phyloP scores from a whole-genome alignment of 2,888 invertebrate genomes.

The Leptura quadrifasciata region DNA sequence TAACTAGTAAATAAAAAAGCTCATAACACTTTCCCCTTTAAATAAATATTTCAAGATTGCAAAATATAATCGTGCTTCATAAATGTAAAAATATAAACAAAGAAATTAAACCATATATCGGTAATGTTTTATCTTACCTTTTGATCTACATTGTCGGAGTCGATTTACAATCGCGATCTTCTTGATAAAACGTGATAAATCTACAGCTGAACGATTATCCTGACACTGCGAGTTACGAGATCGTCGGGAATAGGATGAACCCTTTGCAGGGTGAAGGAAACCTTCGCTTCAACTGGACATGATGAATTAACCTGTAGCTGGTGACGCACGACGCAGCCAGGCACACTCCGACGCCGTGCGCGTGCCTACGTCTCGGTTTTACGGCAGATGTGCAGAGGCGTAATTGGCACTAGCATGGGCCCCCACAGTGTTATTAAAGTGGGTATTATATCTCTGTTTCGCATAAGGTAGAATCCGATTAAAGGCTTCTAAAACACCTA shows the following conservation, averaged over 20 bases:
- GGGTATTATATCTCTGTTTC: too few species aligned
- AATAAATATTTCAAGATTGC: too few species aligned
- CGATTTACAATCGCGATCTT: neutral
- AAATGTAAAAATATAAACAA: slow-evolving; percentile 1
- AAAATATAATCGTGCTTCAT: too few species aligned
- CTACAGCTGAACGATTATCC: slow-evolving; percentile 20
- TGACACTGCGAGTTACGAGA: slow-evolving; percentile 14
- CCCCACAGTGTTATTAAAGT: neutral
- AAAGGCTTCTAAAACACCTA: too few species aligned
- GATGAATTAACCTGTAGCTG: slow-evolving; percentile 60
- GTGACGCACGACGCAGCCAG: slow-evolving; percentile 58
- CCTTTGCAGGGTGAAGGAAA: slow-evolving; percentile 54
- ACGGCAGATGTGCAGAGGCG: slow-evolving; percentile 1
- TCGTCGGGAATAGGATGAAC: slow-evolving; percentile 34
- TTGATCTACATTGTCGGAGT: slow-evolving; percentile 36
- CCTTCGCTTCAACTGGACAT: slow-evolving; percentile 58
- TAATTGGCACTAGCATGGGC: neutral
- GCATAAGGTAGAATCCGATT: too few species aligned
- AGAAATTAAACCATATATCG: neutral
- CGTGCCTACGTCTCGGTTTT: slow-evolving; percentile 44
- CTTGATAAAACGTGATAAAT: slow-evolving; percentile 24
- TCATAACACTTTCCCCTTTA: too few species aligned
- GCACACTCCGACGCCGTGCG: slow-evolving; percentile 55
- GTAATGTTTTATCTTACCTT: slow-evolving; percentile 30
- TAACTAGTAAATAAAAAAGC: neutral